Conservation (phyloP, 2,113 vertebrate genomes). For the Trogon melanurus region DNA sequence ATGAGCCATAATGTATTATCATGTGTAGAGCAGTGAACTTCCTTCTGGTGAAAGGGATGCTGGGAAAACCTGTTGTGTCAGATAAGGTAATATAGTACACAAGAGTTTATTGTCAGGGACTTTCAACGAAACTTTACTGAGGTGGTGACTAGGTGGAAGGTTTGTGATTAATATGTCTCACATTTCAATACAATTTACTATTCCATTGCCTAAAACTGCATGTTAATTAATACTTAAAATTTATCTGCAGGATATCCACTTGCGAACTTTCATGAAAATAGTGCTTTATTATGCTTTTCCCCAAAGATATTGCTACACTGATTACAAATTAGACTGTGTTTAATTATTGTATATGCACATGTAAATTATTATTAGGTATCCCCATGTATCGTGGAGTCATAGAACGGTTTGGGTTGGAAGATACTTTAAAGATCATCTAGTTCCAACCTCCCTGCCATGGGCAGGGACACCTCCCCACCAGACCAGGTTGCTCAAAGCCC, state of each 20-base stretch:
- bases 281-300: background rate
- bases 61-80: conserved; percentile 17
- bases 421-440: too few species aligned
- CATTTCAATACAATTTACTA: background rate
- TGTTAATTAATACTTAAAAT: background rate
- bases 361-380: background rate
- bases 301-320: background rate
- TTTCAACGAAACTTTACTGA: background rate
- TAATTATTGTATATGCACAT: background rate
- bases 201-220: background rate
- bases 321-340: background rate
- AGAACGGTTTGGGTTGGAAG: too few species aligned
- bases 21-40: background rate
- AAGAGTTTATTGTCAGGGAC: background rate
- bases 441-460: too few species aligned
- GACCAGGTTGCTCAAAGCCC: too few species aligned
- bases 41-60: background rate
- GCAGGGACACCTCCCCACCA: too few species aligned
- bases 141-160: background rate
- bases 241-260: background rate
- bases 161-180: background rate
- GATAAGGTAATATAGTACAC: background rate
- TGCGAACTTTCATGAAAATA: background rate
- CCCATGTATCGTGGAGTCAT: background rate
- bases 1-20: background rate